Evolutionary conservation across 2,113 vertebrate genomes (phyloP).

Genomic region (Gavia stellata): DNA sequence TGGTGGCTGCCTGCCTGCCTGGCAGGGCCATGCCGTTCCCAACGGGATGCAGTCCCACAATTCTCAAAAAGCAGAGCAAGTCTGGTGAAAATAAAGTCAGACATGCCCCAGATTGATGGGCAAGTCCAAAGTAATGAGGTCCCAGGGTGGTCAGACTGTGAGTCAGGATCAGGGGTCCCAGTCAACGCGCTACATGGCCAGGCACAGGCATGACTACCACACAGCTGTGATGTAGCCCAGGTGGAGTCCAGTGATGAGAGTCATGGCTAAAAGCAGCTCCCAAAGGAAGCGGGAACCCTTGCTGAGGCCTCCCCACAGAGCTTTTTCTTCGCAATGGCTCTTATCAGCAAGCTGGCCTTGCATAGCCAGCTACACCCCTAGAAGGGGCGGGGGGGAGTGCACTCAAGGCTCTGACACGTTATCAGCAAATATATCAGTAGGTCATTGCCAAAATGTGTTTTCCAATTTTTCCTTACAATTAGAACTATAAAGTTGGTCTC

Average conservation of each 20-base stretch:
- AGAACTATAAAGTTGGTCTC: background rate
- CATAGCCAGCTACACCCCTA: background rate
- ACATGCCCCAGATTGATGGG: background rate
- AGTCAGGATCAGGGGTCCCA: background rate
- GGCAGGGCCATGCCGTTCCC: background rate
- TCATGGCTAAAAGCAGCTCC: background rate
- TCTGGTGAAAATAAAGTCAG: background rate
- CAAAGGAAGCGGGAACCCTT: background rate
- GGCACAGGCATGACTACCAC: background rate
- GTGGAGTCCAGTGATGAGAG: background rate
- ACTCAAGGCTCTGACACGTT: background rate
- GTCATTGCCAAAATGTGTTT: background rate
- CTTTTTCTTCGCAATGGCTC: background rate
- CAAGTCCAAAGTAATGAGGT: background rate
- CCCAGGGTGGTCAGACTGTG: too few relatives aligned
- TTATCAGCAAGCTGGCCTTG: background rate
- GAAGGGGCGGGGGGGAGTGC: accelerated
- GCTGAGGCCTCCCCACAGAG: background rate
- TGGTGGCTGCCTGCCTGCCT: accelerated
- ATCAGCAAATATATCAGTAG: background rate
- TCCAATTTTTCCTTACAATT: background rate
- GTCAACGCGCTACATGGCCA: background rate
- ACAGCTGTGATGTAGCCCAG: accelerated
- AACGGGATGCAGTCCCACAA: accelerated
- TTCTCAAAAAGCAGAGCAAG: background rate